Evolutionary conservation across 2,113 vertebrate genomes (phyloP).

Genomic region (Epinephelus cyanopodus): DNA sequence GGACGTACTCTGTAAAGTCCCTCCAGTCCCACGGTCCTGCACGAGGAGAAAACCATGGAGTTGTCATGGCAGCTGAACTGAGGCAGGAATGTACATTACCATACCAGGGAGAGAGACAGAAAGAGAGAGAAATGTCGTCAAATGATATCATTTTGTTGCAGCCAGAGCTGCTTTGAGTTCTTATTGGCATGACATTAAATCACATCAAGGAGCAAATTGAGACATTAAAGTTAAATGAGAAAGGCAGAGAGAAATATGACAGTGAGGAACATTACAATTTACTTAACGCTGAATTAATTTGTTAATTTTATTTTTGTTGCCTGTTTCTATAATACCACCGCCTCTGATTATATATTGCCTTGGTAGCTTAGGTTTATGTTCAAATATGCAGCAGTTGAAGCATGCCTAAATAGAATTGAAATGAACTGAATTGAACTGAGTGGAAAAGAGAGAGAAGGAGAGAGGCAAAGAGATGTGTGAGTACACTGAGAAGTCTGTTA

Average conservation of each 20-base stretch:
- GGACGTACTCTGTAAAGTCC: constrained; percentile 40
- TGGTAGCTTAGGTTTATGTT: background rate
- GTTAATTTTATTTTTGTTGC: background rate
- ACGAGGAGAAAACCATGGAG: constrained; percentile 56
- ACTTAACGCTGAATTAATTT: background rate
- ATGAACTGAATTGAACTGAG: constrained; percentile 19
- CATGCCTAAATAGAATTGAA: background rate
- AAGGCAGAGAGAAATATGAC: background rate
- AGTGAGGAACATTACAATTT: background rate
- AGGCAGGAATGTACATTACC: constrained; percentile 72
- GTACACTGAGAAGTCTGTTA: constrained; percentile 67
- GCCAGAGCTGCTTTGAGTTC: constrained; percentile 39
- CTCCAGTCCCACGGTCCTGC: constrained; percentile 37
- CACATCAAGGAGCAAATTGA: constrained; percentile 45
- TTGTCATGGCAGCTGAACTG: constrained; percentile 77
- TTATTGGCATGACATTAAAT: constrained; percentile 36
- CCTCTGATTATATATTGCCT: background rate
- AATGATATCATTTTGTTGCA: constrained; percentile 39
- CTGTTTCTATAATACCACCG: background rate
- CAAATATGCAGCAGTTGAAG: background rate
- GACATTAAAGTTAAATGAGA: constrained; percentile 31
- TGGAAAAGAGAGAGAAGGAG: constrained; percentile 18
- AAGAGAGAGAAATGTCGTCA: constrained; percentile 14
- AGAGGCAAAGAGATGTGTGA: constrained; percentile 46
- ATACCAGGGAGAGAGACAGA: constrained; percentile 37